phyloP scores from a whole-genome alignment of 2,113 vertebrate genomes.

The Muntiacus muntjak region DNA sequence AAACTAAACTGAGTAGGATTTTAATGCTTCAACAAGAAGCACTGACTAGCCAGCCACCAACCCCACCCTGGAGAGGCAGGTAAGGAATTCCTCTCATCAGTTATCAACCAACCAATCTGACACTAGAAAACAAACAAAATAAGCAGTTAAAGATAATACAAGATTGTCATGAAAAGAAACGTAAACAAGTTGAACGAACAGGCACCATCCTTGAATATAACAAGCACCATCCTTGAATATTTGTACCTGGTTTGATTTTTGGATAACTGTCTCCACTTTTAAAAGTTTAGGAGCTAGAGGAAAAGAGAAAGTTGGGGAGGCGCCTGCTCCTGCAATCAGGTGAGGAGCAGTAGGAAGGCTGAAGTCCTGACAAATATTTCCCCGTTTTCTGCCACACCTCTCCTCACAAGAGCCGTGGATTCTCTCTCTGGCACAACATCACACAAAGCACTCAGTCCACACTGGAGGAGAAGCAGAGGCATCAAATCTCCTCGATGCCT shows the following conservation, averaged over 20 bases:
- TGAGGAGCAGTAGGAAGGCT: not conserved
- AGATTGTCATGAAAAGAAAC: not conserved
- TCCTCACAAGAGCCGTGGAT: not conserved
- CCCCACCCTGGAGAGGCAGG: not conserved
- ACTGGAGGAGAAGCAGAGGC: not conserved
- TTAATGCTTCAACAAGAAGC: not conserved
- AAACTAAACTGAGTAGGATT: not conserved
- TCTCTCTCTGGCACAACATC: not conserved
- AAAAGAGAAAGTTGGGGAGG: not conserved
- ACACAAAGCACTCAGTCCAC: not conserved
- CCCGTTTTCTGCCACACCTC: not conserved
- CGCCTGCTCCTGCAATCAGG: not conserved
- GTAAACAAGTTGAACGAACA: not conserved
- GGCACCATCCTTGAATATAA: not conserved
- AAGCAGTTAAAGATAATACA: conserved; percentile 17
- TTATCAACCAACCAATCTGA: conserved; percentile 9
- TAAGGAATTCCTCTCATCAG: conserved; percentile 3
- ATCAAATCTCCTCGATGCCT: not conserved
- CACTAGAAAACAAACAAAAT: conserved; percentile 38
- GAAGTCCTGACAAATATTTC: not conserved
- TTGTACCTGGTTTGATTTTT: not conserved
- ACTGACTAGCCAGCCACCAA: not conserved
- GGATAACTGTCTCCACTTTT: not conserved
- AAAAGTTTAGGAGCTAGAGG: not conserved
- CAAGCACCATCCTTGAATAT: not conserved